Evolutionary conservation across 2,113 vertebrate species (phyloP).

Genomic region (Cryptotis parvus): DNA sequence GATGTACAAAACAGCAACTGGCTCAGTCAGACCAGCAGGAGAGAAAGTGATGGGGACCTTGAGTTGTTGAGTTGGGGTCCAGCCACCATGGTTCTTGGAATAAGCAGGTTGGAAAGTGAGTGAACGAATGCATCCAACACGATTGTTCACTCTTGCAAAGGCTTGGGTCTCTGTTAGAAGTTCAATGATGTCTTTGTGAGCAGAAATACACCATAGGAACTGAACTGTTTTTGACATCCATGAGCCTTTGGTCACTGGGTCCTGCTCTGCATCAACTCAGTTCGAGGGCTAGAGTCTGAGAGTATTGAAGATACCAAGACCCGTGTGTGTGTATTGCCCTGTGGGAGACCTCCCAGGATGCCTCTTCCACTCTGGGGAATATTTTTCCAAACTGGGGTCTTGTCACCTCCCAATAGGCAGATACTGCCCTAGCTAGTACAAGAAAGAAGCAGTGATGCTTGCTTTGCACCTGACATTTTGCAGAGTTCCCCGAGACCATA

Average conservation of each 20-base stretch:
- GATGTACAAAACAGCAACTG: too few species aligned
- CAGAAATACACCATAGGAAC: not conserved
- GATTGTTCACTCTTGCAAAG: not conserved
- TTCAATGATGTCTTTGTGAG: not conserved
- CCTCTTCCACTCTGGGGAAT: not conserved
- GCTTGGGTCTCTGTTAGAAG: not conserved
- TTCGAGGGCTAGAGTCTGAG: too few species aligned
- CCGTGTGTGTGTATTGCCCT: not conserved
- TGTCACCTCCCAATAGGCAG: not conserved
- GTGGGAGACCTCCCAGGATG: not conserved
- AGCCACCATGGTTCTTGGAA: not conserved
- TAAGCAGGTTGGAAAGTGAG: not conserved
- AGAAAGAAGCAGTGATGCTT: not conserved
- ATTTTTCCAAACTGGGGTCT: not conserved
- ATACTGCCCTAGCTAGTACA: not conserved
- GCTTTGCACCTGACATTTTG: not conserved
- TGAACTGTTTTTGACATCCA: not conserved
- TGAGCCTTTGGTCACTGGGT: not conserved
- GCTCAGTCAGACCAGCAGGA: not conserved
- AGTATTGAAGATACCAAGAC: too few species aligned
- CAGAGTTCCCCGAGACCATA: not conserved
- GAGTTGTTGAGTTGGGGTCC: not conserved
- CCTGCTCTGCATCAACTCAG: too few species aligned
- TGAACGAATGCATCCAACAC: not conserved
- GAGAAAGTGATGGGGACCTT: not conserved